Conservation (phyloP, 2,888 invertebrate genomes). For the Enchytraeus crypticus region DNA sequence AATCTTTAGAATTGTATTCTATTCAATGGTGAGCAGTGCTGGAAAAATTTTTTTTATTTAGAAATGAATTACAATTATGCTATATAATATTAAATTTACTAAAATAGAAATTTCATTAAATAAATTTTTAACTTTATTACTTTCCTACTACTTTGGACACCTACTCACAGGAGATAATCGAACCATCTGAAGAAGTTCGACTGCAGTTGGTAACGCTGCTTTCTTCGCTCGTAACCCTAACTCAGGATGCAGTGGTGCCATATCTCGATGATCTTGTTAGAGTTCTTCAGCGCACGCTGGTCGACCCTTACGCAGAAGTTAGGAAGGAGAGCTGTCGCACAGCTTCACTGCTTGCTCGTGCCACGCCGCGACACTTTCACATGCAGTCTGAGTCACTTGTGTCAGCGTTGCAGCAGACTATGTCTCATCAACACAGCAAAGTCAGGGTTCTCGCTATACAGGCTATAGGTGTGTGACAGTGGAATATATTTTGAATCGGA, state of each 20-base stretch:
- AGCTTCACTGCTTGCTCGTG: slow-evolving; percentile 59
- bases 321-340: slow-evolving; percentile 69
- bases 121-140: no score
- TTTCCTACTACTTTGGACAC: no score
- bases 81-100: no score
- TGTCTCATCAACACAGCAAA: slow-evolving; percentile 73
- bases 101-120: no score
- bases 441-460: slow-evolving; percentile 66
- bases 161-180: slow-evolving; percentile 44
- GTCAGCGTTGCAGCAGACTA: slow-evolving; percentile 63
- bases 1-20: no score
- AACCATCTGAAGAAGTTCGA: slow-evolving; percentile 73
- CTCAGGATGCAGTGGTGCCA: slow-evolving; percentile 57
- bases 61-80: no score
- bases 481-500: no score
- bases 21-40: no score
- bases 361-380: slow-evolving; percentile 64
- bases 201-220: slow-evolving; percentile 61
- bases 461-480: slow-evolving; percentile 68
- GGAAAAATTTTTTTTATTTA: no score
- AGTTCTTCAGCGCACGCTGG: slow-evolving; percentile 64
- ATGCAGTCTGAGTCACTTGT: slow-evolving; percentile 65
- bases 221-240: slow-evolving; percentile 59
- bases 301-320: slow-evolving; percentile 71
- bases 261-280: slow-evolving; percentile 68